Evolutionary conservation across 1,140 invertebrate genomes (phyloP).

Genomic region (Drosophila virilis): DNA sequence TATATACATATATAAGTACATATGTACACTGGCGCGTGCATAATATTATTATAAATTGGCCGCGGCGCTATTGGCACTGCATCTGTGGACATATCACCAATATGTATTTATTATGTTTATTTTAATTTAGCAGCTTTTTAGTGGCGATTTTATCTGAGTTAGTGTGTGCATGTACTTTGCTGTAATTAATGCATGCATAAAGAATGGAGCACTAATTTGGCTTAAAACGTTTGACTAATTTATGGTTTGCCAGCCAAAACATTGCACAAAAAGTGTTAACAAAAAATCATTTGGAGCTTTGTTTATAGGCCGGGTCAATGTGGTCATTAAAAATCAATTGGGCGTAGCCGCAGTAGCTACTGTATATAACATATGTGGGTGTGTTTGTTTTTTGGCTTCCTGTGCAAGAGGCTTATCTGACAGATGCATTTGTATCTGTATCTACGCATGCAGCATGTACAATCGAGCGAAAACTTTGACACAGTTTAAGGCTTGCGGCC

Average conservation of each 20-base stretch:
- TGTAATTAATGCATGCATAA: constrained; percentile 64
- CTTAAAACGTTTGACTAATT: constrained; percentile 66
- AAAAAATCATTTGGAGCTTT: constrained; percentile 31
- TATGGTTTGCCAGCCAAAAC: constrained; percentile 46
- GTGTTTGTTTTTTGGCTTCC: constrained; percentile 1
- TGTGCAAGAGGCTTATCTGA: constrained; percentile 6
- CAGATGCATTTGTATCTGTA: constrained; percentile 3
- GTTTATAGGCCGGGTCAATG: constrained; percentile 55
- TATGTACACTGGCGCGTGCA: background rate
- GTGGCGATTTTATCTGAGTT: constrained; percentile 21
- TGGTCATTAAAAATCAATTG: constrained; percentile 81
- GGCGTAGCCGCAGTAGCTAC: constrained; percentile 47
- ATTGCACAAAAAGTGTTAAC: constrained; percentile 49
- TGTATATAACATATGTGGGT: background rate
- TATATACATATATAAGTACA: constrained; percentile 31
- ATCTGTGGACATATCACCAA: background rate
- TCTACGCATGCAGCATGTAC: constrained; percentile 61
- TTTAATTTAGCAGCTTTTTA: constrained; percentile 71
- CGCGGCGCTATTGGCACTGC: background rate
- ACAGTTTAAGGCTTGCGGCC: constrained; percentile 43
- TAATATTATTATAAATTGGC: constrained; percentile 4
- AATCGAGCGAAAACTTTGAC: constrained; percentile 68
- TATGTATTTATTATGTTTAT: constrained; percentile 56
- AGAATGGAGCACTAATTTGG: constrained; percentile 67
- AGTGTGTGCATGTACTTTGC: constrained; percentile 27